Base-by-base conservation (phyloP, 2,113 vertebrate genomes). In the Noturus placidus region DNA sequence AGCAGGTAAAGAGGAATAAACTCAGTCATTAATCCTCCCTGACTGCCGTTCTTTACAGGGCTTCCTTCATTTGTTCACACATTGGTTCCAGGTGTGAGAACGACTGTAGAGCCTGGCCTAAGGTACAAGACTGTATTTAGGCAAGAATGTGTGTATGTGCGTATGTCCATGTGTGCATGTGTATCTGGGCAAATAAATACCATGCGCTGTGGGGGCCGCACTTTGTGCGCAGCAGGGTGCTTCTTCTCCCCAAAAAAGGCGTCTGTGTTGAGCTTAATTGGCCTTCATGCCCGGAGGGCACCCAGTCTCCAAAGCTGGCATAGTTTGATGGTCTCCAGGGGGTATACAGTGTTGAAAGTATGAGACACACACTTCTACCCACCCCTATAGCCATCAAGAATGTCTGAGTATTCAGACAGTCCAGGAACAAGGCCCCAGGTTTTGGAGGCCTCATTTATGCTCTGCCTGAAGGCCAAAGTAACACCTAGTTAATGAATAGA, bases 81-180 rank as follows among this genome's bases (percentile, higher is more conserved):
- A 92, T 92, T 92, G 91, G 86, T 89, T 91, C 91, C 92, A 92
- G 92, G 92, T 92, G 92, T 91, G 89, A 92, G 88, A 90, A 77
- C 30, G 61, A 72, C 81, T 87, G 77, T 85, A 85, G 69, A 90
- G 82, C 88, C 81, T 83, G 87, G 52, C 85, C 83, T 57, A 87
- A 65, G 84, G 84, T 90, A 88, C 61, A 87, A 90, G 77, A 91
- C 90, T 91, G 86, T 91, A 90, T 89, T 92, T 90, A 89, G 83
- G 87, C 90, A 90, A 89, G 89, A 89, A 87, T 87, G 77, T 88
- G 88, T 82, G 85, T 86, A 81, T 87, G 78, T 82, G 82, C 83
- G 89, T 87, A 65, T 56, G 56, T 83, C 70, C 74, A 83, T 85
- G 78, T 85, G 87, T 76, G 85, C 82, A 87, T 87, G 88, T 87